Evolutionary conservation across 2,113 vertebrate genomes (phyloP), one percentile per base, ranked within the genome.

Genomic region (Vanacampus margaritifer): DNA sequence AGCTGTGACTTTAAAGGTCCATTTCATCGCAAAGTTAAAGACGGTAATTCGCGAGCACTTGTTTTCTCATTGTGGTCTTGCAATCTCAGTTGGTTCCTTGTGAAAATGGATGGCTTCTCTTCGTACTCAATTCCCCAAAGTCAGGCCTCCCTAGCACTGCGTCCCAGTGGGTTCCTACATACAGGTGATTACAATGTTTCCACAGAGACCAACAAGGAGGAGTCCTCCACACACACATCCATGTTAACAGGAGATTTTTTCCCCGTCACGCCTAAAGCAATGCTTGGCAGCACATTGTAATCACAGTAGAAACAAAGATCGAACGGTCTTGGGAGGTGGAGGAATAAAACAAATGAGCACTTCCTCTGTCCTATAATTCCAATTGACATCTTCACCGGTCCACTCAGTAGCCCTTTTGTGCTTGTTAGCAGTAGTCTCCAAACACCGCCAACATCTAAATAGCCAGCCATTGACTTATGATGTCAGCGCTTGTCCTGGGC

Each of bases 101-200:
- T 65, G 73, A 82, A 84, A 75, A 74, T 63, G 21, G 67, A 84
- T 74, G 63, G 43, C 67, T 65, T 79, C 78, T 53, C 58, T 53
- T 79, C 64, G 73, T 65, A 62, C 19, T 3, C 68, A 37, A 70
- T 70, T 80, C 82, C 76, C 81, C 67, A 62, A 64, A 68, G 83
- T 11, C 64, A 75, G 59, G 54, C 73, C 72, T 80, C 37, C 69
- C 75, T 57, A 69, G 73, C 66, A 72, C 45, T 72, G 23, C 5
- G 59, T 84, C 89, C 81, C 86, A 54, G 59, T 75, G 80, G 85
- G 54, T 50, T 62, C 61, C 23, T 72, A 43, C 64, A 37, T 72
- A 43, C 72, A 86, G 86, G 88, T 79, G 86, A 82, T 79, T 83
- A 87, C 83, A 88, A 75, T 80, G 91, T 94, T 94, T 94, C 91